phyloP scores from a whole-genome alignment of 2,888 invertebrate species.

The Cheilosia vernalis region DNA sequence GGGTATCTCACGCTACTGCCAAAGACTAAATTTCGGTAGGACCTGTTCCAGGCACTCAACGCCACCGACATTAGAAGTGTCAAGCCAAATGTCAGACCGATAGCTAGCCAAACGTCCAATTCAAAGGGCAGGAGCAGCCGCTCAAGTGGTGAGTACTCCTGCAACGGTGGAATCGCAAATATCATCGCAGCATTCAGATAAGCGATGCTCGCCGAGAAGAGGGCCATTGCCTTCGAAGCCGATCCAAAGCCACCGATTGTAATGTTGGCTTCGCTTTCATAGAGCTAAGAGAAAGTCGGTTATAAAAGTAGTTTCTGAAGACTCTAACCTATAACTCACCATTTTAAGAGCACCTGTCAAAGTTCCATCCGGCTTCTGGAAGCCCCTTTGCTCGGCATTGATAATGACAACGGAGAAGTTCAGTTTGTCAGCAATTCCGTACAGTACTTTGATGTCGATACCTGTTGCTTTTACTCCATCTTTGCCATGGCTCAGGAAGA shows the following conservation, averaged over 20 bases:
- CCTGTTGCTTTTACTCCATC: conserved; percentile 17
- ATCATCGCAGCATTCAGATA: conserved; percentile 47
- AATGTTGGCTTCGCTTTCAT: conserved; percentile 42
- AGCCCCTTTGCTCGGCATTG: conserved; percentile 75
- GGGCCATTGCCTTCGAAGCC: conserved; percentile 34
- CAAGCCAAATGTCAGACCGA: conserved; percentile 41
- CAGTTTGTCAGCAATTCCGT: conserved; percentile 40
- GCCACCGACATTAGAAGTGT: conserved; percentile 25
- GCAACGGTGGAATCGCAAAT: conserved; percentile 55
- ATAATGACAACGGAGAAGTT: conserved; percentile 35
- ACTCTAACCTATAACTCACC: conserved; percentile 76
- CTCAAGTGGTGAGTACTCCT: conserved; percentile 53
- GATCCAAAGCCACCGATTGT: conserved; percentile 57
- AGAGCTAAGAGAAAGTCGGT: conserved; percentile 11
- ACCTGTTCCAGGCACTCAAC: conserved; percentile 13
- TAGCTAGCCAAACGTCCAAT: conserved; percentile 36
- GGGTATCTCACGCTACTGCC: conserved; percentile 45
- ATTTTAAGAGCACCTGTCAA: conserved; percentile 79
- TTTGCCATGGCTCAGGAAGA: conserved; percentile 16
- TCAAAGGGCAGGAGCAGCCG: conserved; percentile 44
- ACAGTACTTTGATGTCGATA: conserved; percentile 37
- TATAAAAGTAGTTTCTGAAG: background rate
- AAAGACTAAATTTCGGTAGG: conserved; percentile 38
- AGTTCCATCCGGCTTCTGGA: conserved; percentile 78
- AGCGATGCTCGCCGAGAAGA: conserved; percentile 43